Evolutionary conservation across 1,140 invertebrate genomes (phyloP).

Genomic region (Phortica variegata): DNA sequence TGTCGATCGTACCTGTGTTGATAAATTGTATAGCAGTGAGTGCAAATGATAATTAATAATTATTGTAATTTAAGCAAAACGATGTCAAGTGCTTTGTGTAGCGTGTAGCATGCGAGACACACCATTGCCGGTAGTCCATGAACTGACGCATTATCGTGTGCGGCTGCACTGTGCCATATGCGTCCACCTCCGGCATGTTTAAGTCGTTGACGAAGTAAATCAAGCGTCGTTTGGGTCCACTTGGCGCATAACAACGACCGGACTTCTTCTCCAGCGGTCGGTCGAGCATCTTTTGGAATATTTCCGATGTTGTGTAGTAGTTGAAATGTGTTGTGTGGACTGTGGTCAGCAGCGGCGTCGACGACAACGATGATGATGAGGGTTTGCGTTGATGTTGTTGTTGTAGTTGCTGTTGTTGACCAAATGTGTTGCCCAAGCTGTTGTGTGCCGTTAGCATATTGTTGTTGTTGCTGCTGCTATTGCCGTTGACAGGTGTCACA

Average conservation of each 20-base stretch:
- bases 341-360: slow-evolving; percentile 48
- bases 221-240: slow-evolving; percentile 79
- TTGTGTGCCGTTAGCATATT: background rate
- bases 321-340: slow-evolving; percentile 91
- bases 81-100: too few relatives aligned
- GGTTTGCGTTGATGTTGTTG: slow-evolving; percentile 22
- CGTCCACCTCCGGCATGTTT: slow-evolving; percentile 97
- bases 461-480: slow-evolving; percentile 3
- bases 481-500: slow-evolving; percentile 28
- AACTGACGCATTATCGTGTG: slow-evolving; percentile 92
- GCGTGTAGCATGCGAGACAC: background rate
- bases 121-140: slow-evolving; percentile 90
- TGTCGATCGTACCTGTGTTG: slow-evolving; percentile 71
- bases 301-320: slow-evolving; percentile 91
- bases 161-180: slow-evolving; percentile 92
- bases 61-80: background rate
- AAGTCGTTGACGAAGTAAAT: slow-evolving; percentile 96
- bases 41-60: background rate
- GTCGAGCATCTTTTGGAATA: slow-evolving; percentile 89
- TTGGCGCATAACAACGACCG: slow-evolving; percentile 88
- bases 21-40: too few relatives aligned
- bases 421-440: background rate
- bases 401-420: background rate
- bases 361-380: slow-evolving; percentile 18
- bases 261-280: slow-evolving; percentile 94